Evolutionary conservation across 2,113 vertebrate genomes (phyloP), one percentile per base, ranked within the genome.

Genomic region (Menidia beryllina): DNA sequence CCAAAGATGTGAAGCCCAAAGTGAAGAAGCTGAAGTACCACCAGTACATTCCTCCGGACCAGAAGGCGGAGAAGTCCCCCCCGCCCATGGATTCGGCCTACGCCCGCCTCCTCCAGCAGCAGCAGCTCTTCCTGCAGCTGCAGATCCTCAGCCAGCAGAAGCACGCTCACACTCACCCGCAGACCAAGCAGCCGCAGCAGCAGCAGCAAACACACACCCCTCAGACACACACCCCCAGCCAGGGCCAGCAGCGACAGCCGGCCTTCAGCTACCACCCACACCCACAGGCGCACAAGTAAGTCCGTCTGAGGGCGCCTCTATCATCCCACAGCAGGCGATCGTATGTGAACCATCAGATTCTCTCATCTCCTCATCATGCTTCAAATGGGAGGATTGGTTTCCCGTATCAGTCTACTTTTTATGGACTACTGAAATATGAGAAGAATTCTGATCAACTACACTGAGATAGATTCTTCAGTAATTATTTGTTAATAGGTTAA

Each of bases 21-120:
- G 97, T 99, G 86, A 98, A 97, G 91, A 99, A 99, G 86, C 95
- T 99, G n/a, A 99, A 99, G 72, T 99, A 99, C 75, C 98, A 99
- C 83, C 98, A 99, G 91, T 99, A 99, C 89, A 98, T 99, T 82
- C 98, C 98, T 17, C 98, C 98, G 0, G 97, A 99, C 88, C 98
- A 99, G 93, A 99, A 99, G 86, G 95, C 94, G 0, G 97, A 99
- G 90, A 97, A 96, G 85, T 98, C 96, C 2, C 96, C 97, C 25
- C 97, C 97, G 0, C 96, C 97, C 78, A 99, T 99, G 98, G 98
- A 99, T 86, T 97, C 97, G 0, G 97, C 98, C 7, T 99, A 99
- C 0, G 97, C 98, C 25, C 91, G 96, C 0, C 94, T 99, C 12
- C 94, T 99, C 1, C 98, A 99, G 84, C 98, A 99, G 69, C 98